These are phyloP conservation scores for Malacoraja senta DNA, from an alignment of 2,797 vertebrate species.

Conservation along the genomic window DNA sequence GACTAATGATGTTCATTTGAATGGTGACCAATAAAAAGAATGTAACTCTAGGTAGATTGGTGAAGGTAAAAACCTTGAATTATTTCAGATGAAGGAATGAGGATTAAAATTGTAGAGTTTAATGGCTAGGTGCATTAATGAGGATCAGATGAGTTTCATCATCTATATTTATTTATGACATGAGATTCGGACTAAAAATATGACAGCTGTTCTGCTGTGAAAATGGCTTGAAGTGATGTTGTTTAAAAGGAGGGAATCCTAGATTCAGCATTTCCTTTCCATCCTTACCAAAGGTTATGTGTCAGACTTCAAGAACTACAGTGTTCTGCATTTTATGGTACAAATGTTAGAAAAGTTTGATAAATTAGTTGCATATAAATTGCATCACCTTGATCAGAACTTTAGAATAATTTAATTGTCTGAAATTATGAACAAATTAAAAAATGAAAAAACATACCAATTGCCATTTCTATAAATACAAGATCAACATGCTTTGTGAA, in stretches of 20 bases:
- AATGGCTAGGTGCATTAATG: too few relatives aligned
- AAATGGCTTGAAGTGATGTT: neutral
- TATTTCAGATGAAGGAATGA: neutral
- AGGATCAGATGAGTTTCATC: neutral
- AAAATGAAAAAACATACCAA: constrained; percentile 47
- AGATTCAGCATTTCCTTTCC: neutral
- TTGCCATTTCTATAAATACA: constrained; percentile 70
- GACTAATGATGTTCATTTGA: neutral
- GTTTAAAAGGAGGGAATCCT: neutral
- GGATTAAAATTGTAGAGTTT: neutral
- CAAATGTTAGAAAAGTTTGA: neutral
- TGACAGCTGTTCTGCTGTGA: neutral
- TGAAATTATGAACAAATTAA: constrained; percentile 14
- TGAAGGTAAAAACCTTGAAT: neutral
- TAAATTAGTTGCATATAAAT: neutral
- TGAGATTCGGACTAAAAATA: neutral
- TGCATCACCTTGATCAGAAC: neutral
- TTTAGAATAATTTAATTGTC: neutral
- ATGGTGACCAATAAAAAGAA: neutral
- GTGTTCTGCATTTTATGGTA: neutral
- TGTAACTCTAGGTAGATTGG: neutral
- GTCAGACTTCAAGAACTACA: neutral
- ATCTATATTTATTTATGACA: neutral
- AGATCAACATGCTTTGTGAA: constrained; percentile 69
- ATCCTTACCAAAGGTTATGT: neutral